These are phyloP conservation scores for Mnemiopsis leidyi DNA, from an alignment of 37 sponge, comb jelly and placozoan species.

Conservation along the genomic window DNA sequence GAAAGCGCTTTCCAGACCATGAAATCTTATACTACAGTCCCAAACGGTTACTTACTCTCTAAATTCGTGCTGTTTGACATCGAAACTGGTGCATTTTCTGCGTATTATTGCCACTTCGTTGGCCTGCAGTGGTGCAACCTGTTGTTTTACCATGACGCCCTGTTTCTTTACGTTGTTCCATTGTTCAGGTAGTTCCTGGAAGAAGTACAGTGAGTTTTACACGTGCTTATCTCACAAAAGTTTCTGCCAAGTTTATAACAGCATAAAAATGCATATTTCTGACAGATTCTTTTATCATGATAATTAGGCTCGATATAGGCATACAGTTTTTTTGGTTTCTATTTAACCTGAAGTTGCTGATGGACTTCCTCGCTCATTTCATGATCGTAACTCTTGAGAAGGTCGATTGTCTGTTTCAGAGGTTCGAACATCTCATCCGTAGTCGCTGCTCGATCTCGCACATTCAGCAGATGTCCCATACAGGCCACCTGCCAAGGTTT, in stretches of 20 bases:
- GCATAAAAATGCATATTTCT: too few species aligned
- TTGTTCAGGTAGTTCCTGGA: constrained; percentile 94
- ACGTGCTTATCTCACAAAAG: too few species aligned
- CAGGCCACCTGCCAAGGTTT: constrained; percentile 24
- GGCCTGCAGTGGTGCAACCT: constrained; percentile 94
- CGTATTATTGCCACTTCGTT: constrained; percentile 87
- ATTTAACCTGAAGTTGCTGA: constrained; percentile 77
- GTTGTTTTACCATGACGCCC: constrained; percentile 86
- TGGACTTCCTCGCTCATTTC: constrained; percentile 95
- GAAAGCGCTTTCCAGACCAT: too few species aligned
- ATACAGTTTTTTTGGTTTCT: too few species aligned
- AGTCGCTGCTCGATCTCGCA: constrained; percentile 78
- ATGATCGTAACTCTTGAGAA: constrained; percentile 95
- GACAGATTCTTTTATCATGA: too few species aligned
- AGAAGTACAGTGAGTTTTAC: too few species aligned
- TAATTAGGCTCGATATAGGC: too few species aligned
- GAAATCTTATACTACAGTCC: too few species aligned
- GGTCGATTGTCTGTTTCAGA: constrained; percentile 90
- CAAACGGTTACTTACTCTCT: constrained; percentile 83
- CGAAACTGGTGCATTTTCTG: constrained; percentile 86
- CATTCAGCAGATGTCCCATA: constrained; percentile 86
- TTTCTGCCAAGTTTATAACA: too few species aligned
- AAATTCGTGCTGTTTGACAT: constrained; percentile 96
- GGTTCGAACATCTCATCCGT: constrained; percentile 98
- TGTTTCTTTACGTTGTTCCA: constrained; percentile 95